phyloP scores from a whole-genome alignment of 2,888 invertebrate species.

The Aphidius colemani region DNA sequence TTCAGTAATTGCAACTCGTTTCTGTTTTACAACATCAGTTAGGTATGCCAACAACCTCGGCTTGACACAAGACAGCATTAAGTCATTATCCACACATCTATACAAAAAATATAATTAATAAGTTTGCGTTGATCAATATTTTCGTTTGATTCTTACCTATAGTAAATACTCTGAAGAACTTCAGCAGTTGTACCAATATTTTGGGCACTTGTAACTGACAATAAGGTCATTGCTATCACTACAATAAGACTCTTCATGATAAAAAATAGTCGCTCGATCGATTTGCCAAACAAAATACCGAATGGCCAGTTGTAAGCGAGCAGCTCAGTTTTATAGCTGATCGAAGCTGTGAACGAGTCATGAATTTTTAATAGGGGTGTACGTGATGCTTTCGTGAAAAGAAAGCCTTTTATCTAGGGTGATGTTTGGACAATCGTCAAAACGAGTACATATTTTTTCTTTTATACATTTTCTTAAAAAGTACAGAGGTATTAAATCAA shows the following conservation, averaged over 20 bases:
- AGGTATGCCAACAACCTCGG: constrained; percentile 80
- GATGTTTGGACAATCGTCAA: constrained; percentile 32
- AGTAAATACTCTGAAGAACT: constrained; percentile 51
- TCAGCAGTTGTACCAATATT: constrained; percentile 49
- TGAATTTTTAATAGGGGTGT: constrained; percentile 52
- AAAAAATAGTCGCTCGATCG: constrained; percentile 43
- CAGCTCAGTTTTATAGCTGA: constrained; percentile 52
- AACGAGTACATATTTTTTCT: constrained; percentile 34
- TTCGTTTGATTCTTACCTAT: constrained; percentile 44
- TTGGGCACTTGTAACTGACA: constrained; percentile 43
- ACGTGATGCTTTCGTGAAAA: constrained; percentile 51
- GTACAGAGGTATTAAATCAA: too few species aligned
- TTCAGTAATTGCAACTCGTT: constrained; percentile 76
- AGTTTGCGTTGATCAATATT: background rate
- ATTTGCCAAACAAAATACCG: constrained; percentile 45
- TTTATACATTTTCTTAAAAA: background rate
- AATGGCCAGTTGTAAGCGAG: too few species aligned
- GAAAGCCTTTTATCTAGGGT: constrained; percentile 55
- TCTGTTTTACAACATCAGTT: constrained; percentile 69
- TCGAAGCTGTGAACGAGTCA: constrained; percentile 45
- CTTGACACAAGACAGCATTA: constrained; percentile 68
- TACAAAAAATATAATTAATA: constrained; percentile 14
- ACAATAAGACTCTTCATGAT: constrained; percentile 50
- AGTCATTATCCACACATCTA: constrained; percentile 54
- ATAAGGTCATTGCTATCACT: constrained; percentile 42